phyloP scores from a whole-genome alignment of 1,140 invertebrate species.

The Brachystomella parvula region DNA sequence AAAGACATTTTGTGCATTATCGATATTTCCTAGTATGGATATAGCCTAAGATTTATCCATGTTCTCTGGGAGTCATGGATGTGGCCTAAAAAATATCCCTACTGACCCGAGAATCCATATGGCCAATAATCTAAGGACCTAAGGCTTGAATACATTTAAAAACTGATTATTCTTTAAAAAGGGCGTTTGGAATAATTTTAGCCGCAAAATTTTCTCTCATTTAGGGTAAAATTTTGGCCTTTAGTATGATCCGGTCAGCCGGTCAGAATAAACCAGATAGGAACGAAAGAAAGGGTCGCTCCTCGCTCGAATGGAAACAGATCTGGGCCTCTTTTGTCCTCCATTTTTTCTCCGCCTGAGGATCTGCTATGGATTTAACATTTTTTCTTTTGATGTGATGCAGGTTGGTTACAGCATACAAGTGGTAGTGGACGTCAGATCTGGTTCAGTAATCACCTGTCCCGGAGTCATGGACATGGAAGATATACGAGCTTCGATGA shows the following conservation, averaged over 20 bases:
- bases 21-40: too few relatives aligned
- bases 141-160: too few relatives aligned
- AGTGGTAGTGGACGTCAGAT: conserved; percentile 8
- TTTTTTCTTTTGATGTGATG: not conserved
- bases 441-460: conserved; percentile 14
- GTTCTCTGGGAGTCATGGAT: too few relatives aligned
- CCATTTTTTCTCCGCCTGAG: not conserved
- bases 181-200: too few relatives aligned
- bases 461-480: not conserved
- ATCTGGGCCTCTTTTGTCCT: not conserved
- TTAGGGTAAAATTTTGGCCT: not conserved
- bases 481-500: conserved; percentile 51
- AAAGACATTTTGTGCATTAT: too few relatives aligned
- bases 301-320: not conserved
- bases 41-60: too few relatives aligned
- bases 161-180: too few relatives aligned
- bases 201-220: not conserved
- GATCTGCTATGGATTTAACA: not conserved
- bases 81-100: too few relatives aligned
- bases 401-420: conserved; percentile 3
- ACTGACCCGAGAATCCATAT: too few relatives aligned
- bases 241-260: not conserved
- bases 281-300: not conserved
- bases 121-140: too few relatives aligned
- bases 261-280: not conserved